Conservation (phyloP, 2,113 vertebrate species). For the Gambusia holbrooki region DNA sequence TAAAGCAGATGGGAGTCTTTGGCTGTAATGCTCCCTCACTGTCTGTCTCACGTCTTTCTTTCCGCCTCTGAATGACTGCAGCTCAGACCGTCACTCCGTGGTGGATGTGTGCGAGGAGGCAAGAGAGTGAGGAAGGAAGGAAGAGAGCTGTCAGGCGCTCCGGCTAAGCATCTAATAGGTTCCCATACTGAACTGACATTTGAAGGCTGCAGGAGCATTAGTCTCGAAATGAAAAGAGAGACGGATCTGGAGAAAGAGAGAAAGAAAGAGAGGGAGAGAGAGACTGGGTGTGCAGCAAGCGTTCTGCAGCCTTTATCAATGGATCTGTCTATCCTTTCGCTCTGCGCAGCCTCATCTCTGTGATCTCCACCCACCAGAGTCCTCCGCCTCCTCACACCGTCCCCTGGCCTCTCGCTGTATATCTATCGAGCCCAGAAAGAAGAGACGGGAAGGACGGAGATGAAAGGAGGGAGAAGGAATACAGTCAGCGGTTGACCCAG, state of each 20-base stretch:
- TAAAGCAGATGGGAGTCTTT: constrained; percentile 12
- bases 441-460: constrained; percentile 63
- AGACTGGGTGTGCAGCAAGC: constrained; percentile 69
- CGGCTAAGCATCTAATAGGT: constrained; percentile 73
- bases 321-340: constrained; percentile 77
- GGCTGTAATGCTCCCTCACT: constrained; percentile 37
- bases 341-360: constrained; percentile 73
- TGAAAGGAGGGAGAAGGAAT: constrained; percentile 62
- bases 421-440: constrained; percentile 48
- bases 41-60: constrained; percentile 30
- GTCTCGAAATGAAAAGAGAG: constrained; percentile 68
- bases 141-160: constrained; percentile 68
- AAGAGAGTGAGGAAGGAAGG: constrained; percentile 31
- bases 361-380: constrained; percentile 69
- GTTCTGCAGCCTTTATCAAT: constrained; percentile 77
- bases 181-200: constrained; percentile 72
- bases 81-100: constrained; percentile 59
- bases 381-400: constrained; percentile 46
- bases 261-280: constrained; percentile 12
- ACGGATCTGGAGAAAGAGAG: constrained; percentile 21
- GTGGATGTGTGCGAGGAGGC: constrained; percentile 37
- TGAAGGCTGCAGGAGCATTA: constrained; percentile 71
- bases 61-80: constrained; percentile 49
- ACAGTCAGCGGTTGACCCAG: constrained; percentile 50
- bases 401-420: constrained; percentile 32